These are phyloP conservation scores for Eulithis prunata DNA, from an alignment of 2,888 invertebrate species.

Conservation along the genomic window DNA sequence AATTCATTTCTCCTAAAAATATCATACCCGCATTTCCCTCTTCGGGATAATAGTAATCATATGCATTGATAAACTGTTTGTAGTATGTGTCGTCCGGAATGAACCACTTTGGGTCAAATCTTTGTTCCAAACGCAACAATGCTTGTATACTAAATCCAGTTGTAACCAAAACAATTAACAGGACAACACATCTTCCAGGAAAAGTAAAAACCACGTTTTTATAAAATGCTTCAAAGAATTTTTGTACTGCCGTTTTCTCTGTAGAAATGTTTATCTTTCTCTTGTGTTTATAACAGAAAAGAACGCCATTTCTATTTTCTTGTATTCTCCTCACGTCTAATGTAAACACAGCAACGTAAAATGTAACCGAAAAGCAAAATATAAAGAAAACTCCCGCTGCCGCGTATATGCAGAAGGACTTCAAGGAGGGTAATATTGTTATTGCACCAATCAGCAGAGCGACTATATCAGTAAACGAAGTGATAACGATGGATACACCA, in stretches of 20 bases:
- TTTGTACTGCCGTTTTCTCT: slow-evolving; percentile 85
- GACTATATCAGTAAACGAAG: slow-evolving; percentile 92
- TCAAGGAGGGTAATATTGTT: slow-evolving; percentile 91
- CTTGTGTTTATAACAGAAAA: slow-evolving; percentile 87
- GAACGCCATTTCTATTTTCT: slow-evolving; percentile 85
- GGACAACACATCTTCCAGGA: slow-evolving; percentile 87
- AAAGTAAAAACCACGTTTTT: slow-evolving; percentile 86
- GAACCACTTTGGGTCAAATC: slow-evolving; percentile 92
- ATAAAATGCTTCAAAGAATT: slow-evolving; percentile 85
- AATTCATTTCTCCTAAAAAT: slow-evolving; percentile 87
- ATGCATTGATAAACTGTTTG: slow-evolving; percentile 83
- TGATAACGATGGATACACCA: slow-evolving; percentile 93
- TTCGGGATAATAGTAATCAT: slow-evolving; percentile 86
- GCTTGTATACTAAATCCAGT: slow-evolving; percentile 86
- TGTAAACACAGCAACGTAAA: slow-evolving; percentile 91
- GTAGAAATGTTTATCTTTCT: slow-evolving; percentile 78
- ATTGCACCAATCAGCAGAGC: slow-evolving; percentile 92
- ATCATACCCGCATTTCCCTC: slow-evolving; percentile 86
- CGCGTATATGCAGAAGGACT: slow-evolving; percentile 93
- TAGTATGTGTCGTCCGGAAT: slow-evolving; percentile 89
- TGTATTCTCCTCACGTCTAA: slow-evolving; percentile 88
- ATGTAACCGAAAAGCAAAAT: slow-evolving; percentile 90
- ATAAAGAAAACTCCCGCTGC: slow-evolving; percentile 90
- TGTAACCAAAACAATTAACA: slow-evolving; percentile 84
- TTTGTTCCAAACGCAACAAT: slow-evolving; percentile 87